Evolutionary conservation across 2,797 vertebrate species (phyloP), one percentile per base, ranked within the genome.

Genomic region (Xenops minutus): DNA sequence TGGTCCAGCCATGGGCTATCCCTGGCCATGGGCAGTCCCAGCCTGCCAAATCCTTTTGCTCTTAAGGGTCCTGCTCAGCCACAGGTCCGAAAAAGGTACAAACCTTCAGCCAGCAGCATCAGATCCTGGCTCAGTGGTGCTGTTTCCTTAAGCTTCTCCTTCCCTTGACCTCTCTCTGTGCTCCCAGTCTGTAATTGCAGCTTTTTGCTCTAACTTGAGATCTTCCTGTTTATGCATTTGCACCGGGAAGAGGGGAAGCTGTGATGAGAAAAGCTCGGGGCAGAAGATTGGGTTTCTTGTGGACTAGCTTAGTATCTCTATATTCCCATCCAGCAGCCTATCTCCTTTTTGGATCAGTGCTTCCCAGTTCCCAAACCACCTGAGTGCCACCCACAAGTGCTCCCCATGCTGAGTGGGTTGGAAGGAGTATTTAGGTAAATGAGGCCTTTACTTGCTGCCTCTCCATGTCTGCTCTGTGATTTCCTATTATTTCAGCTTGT

Each of bases 141-240:
- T 5, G 0, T 93, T 93, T 77, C 26, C 74, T 87, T 89, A 89
- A 91, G 61, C 82, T 80, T 89, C 82, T 87, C 85, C 85, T 87
- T 93, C 69, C 91, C 82, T 52, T 95, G 93, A 91, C 85, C 85
- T 77, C 56, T 44, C 43, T 73, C 69, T 62, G 55, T 89, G 44
- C 68, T 86, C 36, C 55, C n/a, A 37, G 61, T 12, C 51, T 84
- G 43, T 66, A 84, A 94, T 18, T 77, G 64, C 66, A 91, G 61
- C 61, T 91, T 93, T 74, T 41, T 37, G n/a, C 69, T n/a, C 81
- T 44, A 59, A 71, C 80, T 54, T 79, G 49, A 88, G 84, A 81
- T 77, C 83, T 89, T 89, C 56, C 69, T 91, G 85, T 91, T 91
- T 74, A 77, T 66, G 66, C 64, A 62, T 93, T 72, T 68, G 21